Evolutionary conservation across 1,140 invertebrate genomes (phyloP), one percentile per base, ranked within the genome.

Genomic region (Rhizoglyphus robini): DNA sequence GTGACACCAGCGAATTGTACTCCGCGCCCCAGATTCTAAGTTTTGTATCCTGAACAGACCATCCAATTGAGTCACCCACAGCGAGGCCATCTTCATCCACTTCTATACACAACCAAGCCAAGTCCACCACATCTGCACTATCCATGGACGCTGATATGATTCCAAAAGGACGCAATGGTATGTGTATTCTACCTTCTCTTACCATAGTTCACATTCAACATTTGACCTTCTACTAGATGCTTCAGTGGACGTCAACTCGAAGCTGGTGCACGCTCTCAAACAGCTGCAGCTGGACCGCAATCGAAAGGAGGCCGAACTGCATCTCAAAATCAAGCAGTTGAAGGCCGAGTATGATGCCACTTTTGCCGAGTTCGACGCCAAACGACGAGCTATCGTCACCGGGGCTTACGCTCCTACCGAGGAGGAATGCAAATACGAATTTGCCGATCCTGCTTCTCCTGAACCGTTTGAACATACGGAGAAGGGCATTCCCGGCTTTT

Each of bases 281-380:
- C 89, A 93, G 72, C 74, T 96, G 2, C 95, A 98, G 75, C 77
- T 93, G 67, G 83, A 91, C 68, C 83, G 86, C 34, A 86, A 89
- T 1, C 83, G 90, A 70, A 82, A 96, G 46, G 94, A 99, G 77
- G 85, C 90, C 1, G 84, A 92, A 73, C 98, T 97, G 77, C 97
- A 94, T 74, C 84, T 88, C 71, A 92, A 97, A 74, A 85, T 99
- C 30, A 94, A 97, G 75, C 83, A 84, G 29, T 79, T 99, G 23
- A 95, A 99, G 78, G 87, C 86, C 75, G 88, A 89, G 77, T 96
- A 94, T 75, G 85, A n/a, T n/a, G n/a, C n/a, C n/a, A n/a, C n/a
- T n/a, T n/a, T n/a, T n/a, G n/a, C n/a, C n/a, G n/a, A n/a, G n/a
- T 74, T 89, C 54, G 88, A 90, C 74, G 84, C 90, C 66, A 93